phyloP scores from a whole-genome alignment of 2,888 invertebrate species.

The Drosophila eohydei region DNA sequence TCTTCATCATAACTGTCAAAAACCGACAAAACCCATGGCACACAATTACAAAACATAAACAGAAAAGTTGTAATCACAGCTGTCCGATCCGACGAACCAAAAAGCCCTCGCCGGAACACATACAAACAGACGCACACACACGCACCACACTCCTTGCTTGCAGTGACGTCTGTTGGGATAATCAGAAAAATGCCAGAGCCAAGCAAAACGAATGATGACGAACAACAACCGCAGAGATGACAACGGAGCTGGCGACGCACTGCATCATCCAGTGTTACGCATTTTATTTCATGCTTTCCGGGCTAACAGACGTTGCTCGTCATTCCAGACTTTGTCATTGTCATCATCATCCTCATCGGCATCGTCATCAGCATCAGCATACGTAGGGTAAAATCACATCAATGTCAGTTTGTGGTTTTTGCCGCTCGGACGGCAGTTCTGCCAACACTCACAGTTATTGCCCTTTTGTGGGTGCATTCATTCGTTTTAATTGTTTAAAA shows the following conservation, averaged over 20 bases:
- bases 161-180: slow-evolving; percentile 55
- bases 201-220: slow-evolving; percentile 59
- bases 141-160: slow-evolving; percentile 11
- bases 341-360: slow-evolving; percentile 4
- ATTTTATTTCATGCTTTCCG: slow-evolving; percentile 68
- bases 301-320: slow-evolving; percentile 50
- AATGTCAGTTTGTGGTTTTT: slow-evolving; percentile 39
- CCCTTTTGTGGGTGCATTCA: slow-evolving; percentile 48
- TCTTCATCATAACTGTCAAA: slow-evolving; percentile 78
- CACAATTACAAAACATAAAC: slow-evolving; percentile 72
- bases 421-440: slow-evolving; percentile 1
- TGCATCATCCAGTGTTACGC: slow-evolving; percentile 52
- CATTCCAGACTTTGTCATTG: slow-evolving; percentile 28
- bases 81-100: slow-evolving; percentile 65
- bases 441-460: slow-evolving; percentile 14
- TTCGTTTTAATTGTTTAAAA: slow-evolving; percentile 71
- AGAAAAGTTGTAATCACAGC: slow-evolving; percentile 78
- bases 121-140: neutral
- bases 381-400: slow-evolving; percentile 44
- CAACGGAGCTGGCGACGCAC: slow-evolving; percentile 44
- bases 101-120: slow-evolving; percentile 24
- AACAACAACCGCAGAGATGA: slow-evolving; percentile 44
- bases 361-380: slow-evolving; percentile 19
- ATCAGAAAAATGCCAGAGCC: slow-evolving; percentile 73
- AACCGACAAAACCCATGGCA: slow-evolving; percentile 73